Base-by-base conservation (phyloP, 64 coral and sea anemone species). In the Hydrozoanthus tunicans region DNA sequence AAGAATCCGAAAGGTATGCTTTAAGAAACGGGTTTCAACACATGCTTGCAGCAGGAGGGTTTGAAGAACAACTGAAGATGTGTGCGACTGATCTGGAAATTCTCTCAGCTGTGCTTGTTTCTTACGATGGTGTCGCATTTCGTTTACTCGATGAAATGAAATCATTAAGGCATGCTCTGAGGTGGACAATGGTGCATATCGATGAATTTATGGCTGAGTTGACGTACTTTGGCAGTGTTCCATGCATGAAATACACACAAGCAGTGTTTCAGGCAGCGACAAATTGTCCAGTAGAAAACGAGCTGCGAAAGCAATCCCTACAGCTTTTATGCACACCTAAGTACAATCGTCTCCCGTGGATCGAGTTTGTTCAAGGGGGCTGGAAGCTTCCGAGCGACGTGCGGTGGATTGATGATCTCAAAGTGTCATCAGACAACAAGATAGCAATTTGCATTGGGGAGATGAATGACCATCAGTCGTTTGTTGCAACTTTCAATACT, bases 301-400 rank as follows among this genome's bases (percentile, higher is more conserved):
- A 86, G 15, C 60, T 83, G 0, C 81, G 62, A 67, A 83, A 83
- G 62, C 62, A 66, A 83, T 64, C 81, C 7, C 8, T 23, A 69
- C 68, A 86, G n/a, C 54, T 86, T 13, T 68, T 86, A 58, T 13
- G 20, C 4, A 86, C 83, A 86, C 17, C 83, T 9, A 86, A 86
- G 68, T 86, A 86, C 83, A 70, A 59, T 6, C 67, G 56, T 74
- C 55, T 86, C 32, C 68, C 83, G 6, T 86, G 83, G 83, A 86
- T 86, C 9, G 83, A 86, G 67, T 86, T 32, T 56, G 14, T 73
- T 58, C 55, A 86, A 3, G 17, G n/a, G 6, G 65, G 17, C 4
- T 86, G 83, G 83, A 66, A 86, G 32, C 83, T 86, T 51, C 83
- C 69, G 1, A 73, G 12, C 23, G 83, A 86, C 27, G 67, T 86